Conservation (phyloP, 2,113 vertebrate genomes). For the Chrysemys picta region DNA sequence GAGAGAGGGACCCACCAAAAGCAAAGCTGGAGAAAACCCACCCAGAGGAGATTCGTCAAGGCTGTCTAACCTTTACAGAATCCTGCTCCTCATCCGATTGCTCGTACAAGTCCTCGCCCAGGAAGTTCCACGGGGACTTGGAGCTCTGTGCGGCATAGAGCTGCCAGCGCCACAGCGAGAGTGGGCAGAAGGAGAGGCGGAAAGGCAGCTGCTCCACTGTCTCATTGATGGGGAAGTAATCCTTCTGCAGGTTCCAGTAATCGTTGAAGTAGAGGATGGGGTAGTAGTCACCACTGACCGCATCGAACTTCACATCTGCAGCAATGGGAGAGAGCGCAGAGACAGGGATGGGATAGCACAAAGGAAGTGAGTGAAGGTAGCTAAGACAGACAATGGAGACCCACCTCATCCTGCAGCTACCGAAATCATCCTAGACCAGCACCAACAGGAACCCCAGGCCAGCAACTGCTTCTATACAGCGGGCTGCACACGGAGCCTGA, state of each 20-base stretch:
- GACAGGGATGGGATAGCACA: not conserved
- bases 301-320: slow-evolving; percentile 95
- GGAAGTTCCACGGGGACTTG: slow-evolving; percentile 93
- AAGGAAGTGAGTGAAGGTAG: too few species aligned
- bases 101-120: slow-evolving; percentile 92
- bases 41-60: fast-evolving
- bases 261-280: slow-evolving; percentile 97
- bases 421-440: not conserved
- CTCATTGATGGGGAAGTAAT: slow-evolving; percentile 93
- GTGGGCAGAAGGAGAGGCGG: slow-evolving; percentile 89
- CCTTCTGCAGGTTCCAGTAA: slow-evolving; percentile 98
- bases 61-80: slow-evolving; percentile 87
- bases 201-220: slow-evolving; percentile 85
- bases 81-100: slow-evolving; percentile 97
- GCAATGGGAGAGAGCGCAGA: fast-evolving
- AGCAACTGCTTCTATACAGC: not conserved
- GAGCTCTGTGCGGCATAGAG: slow-evolving; percentile 94
- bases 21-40: not conserved
- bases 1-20: too few species aligned
- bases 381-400: not conserved
- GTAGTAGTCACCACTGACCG: slow-evolving; percentile 94
- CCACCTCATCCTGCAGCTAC: not conserved
- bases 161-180: slow-evolving; percentile 98
- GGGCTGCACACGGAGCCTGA: not conserved
- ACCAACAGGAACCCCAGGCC: not conserved